Evolutionary conservation across 2,888 invertebrate species (phyloP).

Genomic region (Scaptomyza parva): DNA sequence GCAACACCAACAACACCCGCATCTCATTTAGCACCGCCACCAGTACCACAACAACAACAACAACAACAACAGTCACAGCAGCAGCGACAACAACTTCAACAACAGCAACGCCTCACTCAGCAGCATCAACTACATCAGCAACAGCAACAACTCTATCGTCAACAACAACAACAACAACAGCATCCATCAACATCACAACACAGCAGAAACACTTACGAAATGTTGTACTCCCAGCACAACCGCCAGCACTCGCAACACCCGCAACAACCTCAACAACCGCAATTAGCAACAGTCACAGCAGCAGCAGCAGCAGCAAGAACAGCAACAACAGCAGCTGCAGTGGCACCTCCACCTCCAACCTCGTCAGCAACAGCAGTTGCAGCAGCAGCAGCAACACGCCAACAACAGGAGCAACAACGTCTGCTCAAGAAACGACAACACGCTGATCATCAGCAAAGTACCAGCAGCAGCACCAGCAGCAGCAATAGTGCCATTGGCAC

Average conservation of each 20-base stretch:
- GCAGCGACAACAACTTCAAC: constrained; percentile 40
- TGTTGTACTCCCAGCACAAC: constrained; percentile 85
- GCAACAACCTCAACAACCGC: constrained; percentile 31
- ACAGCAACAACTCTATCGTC: constrained; percentile 35
- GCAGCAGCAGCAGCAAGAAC: constrained; percentile 25
- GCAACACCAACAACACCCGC: constrained; percentile 56
- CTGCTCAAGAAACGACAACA: constrained; percentile 55
- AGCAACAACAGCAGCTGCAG: constrained; percentile 27
- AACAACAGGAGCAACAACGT: constrained; percentile 49
- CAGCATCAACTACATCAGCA: constrained; percentile 13
- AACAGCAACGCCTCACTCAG: constrained; percentile 19
- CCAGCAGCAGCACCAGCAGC: constrained; percentile 27
- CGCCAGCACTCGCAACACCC: constrained; percentile 52
- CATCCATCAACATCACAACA: constrained; percentile 46
- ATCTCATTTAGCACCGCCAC: constrained; percentile 61
- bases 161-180: constrained; percentile 51
- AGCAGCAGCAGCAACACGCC: constrained; percentile 42
- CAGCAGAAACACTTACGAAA: constrained; percentile 79
- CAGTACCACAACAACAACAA: constrained; percentile 64
- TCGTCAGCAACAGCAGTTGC: constrained; percentile 39
- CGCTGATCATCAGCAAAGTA: constrained; percentile 43
- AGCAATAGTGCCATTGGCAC: constrained; percentile 14
- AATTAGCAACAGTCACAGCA: constrained; percentile 12
- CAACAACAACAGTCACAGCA: constrained; percentile 34
- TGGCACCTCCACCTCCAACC: constrained; percentile 27